A percentile compares a stretch with the other conserved stretches of the same genome.
phyloP scores from a whole-genome alignment of 2,113 vertebrate species.

The Tringa solitaria region DNA sequence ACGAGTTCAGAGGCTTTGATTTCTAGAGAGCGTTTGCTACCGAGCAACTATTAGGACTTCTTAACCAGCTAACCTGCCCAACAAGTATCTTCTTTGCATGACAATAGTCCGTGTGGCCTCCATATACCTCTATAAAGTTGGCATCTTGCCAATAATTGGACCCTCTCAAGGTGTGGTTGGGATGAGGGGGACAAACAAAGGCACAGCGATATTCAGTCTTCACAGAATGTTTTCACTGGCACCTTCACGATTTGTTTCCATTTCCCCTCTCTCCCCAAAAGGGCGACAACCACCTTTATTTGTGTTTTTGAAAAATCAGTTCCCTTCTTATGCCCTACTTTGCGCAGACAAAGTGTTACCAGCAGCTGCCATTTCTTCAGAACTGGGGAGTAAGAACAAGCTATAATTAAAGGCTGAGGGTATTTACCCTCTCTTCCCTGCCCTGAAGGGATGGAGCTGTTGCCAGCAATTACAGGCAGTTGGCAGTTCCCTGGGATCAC shows the following conservation, averaged over 20 bases:
- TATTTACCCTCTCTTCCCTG: constrained; percentile 7
- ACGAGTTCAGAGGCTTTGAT: neutral
- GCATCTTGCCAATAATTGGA: neutral
- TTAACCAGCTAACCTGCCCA: neutral
- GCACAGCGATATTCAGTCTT: neutral
- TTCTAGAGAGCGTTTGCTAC: neutral
- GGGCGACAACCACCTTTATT: neutral
- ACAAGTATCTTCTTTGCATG: neutral
- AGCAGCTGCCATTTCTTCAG: neutral
- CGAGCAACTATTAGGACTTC: neutral
- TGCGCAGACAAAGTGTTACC: neutral
- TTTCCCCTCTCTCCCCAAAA: neutral
- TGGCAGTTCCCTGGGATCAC: neutral
- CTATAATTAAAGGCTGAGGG: neutral
- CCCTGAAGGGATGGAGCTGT: neutral
- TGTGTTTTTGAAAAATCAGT: neutral
- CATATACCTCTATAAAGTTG: neutral
- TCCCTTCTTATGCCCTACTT: neutral
- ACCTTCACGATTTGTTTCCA: neutral
- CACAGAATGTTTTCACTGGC: neutral
- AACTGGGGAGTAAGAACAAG: neutral
- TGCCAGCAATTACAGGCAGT: neutral
- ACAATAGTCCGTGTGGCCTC: neutral
- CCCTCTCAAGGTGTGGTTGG: neutral
- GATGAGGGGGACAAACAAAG: neutral